Conservation (phyloP, 1,140 invertebrate genomes). For the Drosophila tani region DNA sequence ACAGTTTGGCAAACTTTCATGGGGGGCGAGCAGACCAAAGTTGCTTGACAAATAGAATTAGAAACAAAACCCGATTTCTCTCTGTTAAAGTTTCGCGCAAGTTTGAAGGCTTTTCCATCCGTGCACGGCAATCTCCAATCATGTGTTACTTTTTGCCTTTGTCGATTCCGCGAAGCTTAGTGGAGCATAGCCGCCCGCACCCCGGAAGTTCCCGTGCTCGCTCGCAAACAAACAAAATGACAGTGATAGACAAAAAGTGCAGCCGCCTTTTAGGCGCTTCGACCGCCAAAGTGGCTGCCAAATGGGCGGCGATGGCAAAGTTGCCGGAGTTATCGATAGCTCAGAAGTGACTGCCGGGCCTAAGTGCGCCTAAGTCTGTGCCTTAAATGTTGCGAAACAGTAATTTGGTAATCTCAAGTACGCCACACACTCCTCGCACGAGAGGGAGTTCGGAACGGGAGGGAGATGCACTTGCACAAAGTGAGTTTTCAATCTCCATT, state of each 20-base stretch:
- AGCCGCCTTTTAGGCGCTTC: conserved; percentile 57
- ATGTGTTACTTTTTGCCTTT: conserved; percentile 50
- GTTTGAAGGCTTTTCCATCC: conserved; percentile 17
- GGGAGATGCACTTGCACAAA: conserved; percentile 30
- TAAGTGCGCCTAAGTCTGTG: conserved; percentile 46
- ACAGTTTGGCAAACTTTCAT: conserved; percentile 27
- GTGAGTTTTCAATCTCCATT: conserved; percentile 55
- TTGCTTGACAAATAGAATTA: conserved; percentile 52
- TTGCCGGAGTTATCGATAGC: conserved; percentile 60
- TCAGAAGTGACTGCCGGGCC: conserved; percentile 26
- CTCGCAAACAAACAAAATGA: conserved; percentile 48
- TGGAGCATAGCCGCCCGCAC: conserved; percentile 45
- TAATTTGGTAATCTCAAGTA: conserved; percentile 68
- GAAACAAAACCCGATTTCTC: conserved; percentile 40
- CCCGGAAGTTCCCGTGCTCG: neutral
- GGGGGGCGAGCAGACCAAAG: conserved; percentile 4
- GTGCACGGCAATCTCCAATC: conserved; percentile 34
- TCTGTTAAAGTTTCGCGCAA: conserved; percentile 22
- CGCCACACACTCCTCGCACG: conserved; percentile 10
- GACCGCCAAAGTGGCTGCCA: conserved; percentile 44
- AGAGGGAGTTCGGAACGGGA: neutral
- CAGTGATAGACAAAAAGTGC: conserved; percentile 48
- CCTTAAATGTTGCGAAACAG: conserved; percentile 54
- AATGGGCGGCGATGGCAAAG: conserved; percentile 29
- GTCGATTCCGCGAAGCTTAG: conserved; percentile 58